A percentile compares a stretch with the other conserved stretches of the same genome.
phyloP scores from a whole-genome alignment of 1,140 invertebrate genomes.

The Macrosteles quadrilineatus region DNA sequence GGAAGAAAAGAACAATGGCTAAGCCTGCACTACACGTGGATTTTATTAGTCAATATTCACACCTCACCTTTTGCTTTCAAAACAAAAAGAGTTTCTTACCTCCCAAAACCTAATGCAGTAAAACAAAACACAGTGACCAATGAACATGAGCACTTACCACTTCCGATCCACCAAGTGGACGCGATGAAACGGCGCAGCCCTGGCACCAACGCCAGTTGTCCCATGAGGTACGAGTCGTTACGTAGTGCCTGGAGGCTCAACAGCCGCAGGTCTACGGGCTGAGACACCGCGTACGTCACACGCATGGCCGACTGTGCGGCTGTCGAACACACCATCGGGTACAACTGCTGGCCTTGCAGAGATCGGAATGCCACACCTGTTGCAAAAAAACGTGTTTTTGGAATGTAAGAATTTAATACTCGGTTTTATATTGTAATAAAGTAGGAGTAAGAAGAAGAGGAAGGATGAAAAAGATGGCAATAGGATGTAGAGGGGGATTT shows the following conservation, averaged over 20 bases:
- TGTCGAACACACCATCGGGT: conserved; percentile 77
- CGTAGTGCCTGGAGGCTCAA: conserved; percentile 36
- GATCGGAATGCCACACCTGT: conserved; percentile 70
- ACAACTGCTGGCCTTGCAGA: conserved; percentile 66
- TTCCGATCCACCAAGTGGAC: conserved; percentile 40
- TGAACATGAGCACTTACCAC: too few relatives aligned
- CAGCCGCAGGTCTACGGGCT: conserved; percentile 39
- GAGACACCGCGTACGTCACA: conserved; percentile 38
- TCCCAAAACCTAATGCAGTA: too few relatives aligned
- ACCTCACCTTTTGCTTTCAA: too few relatives aligned
- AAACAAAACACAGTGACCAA: too few relatives aligned
- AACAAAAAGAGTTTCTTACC: too few relatives aligned
- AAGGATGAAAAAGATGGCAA: too few relatives aligned
- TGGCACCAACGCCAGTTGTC: conserved; percentile 34
- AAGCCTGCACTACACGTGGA: too few relatives aligned
- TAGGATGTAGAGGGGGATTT: too few relatives aligned
- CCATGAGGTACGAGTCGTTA: conserved; percentile 27
- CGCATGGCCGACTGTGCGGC: conserved; percentile 72
- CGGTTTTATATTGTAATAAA: too few relatives aligned
- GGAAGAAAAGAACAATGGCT: too few relatives aligned
- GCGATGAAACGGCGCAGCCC: conserved; percentile 36
- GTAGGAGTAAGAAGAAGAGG: not conserved
- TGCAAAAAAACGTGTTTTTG: conserved; percentile 41
- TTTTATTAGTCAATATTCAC: too few relatives aligned
- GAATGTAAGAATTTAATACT: not conserved